Conservation (phyloP, 2,113 vertebrate species). For the Argyrosomus japonicus region DNA sequence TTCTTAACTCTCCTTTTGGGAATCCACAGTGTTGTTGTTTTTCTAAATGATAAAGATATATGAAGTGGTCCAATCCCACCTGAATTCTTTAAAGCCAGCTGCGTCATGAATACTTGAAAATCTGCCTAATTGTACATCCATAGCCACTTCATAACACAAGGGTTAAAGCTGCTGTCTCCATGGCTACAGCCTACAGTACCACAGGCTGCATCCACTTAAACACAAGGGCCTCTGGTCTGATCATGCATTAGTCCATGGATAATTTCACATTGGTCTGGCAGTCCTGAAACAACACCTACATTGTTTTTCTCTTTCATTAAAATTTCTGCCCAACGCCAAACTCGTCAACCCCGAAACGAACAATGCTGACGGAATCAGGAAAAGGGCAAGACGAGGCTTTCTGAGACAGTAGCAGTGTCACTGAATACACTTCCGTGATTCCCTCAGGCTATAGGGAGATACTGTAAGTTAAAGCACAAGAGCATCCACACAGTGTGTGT, state of each 20-base stretch:
- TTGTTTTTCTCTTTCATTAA: constrained; percentile 58
- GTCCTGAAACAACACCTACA: constrained; percentile 60
- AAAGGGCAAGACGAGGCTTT: constrained; percentile 18
- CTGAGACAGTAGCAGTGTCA: constrained; percentile 22
- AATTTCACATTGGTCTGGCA: constrained; percentile 68
- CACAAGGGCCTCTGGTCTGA: constrained; percentile 70
- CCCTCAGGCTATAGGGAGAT: constrained; percentile 18
- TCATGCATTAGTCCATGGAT: constrained; percentile 71
- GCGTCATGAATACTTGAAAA: constrained; percentile 30
- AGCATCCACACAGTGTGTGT: constrained; percentile 14
- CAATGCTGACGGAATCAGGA: constrained; percentile 30
- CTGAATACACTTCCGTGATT: constrained; percentile 29
- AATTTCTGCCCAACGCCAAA: constrained; percentile 26
- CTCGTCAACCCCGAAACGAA: constrained; percentile 39
- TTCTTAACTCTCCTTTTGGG: constrained; percentile 6
- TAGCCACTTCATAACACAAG: constrained; percentile 52
- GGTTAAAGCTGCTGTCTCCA: constrained; percentile 75
- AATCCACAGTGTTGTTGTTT: constrained; percentile 10
- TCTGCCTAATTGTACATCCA: constrained; percentile 58
- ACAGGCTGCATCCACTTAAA: constrained; percentile 71
- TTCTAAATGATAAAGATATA: constrained; percentile 16
- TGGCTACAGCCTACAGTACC: constrained; percentile 68
- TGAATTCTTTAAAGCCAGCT: constrained; percentile 33
- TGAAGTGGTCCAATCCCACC: constrained; percentile 31
- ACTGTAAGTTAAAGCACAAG: constrained; percentile 31